Evolutionary conservation across 2,888 invertebrate genomes (phyloP).

Genomic region (Zonitis immaculata): DNA sequence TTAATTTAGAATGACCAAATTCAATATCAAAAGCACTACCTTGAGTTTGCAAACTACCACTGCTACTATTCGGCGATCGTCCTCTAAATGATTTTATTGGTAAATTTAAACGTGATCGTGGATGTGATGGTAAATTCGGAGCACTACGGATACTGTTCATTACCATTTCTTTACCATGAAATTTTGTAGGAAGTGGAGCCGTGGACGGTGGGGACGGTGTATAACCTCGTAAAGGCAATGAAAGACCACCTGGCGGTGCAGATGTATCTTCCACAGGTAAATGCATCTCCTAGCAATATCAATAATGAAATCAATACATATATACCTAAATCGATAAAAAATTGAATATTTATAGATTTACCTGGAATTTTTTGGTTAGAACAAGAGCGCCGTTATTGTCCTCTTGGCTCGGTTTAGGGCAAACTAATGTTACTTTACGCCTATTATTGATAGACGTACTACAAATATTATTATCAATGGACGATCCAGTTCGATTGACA

Average conservation of each 20-base stretch:
- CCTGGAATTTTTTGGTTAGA: conserved; percentile 50
- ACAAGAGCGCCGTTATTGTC: conserved; percentile 51
- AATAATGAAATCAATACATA: neutral
- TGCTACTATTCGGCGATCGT: conserved; percentile 57
- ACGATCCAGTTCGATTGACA: conserved; percentile 25
- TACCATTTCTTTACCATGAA: conserved; percentile 60
- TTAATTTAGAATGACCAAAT: conserved; percentile 41
- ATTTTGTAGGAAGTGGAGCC: conserved; percentile 77
- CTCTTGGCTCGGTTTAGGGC: conserved; percentile 58
- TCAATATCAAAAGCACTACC: conserved; percentile 43
- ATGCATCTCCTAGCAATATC: conserved; percentile 55
- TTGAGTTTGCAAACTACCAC: conserved; percentile 49
- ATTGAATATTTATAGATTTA: conserved; percentile 21
- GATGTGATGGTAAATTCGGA: conserved; percentile 67
- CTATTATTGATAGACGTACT: conserved; percentile 53
- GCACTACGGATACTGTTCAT: conserved; percentile 79
- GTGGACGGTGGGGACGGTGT: conserved; percentile 82
- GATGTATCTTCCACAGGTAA: conserved; percentile 56
- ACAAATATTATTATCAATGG: conserved; percentile 33
- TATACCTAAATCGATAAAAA: no score
- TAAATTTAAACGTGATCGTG: conserved; percentile 64
- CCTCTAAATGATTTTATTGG: conserved; percentile 66
- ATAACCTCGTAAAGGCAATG: conserved; percentile 65
- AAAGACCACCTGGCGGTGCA: conserved; percentile 53
- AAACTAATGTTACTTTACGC: conserved; percentile 53